These are phyloP conservation scores for Mesaphorura yosii DNA, from an alignment of 1,140 invertebrate genomes.

Conservation along the genomic window DNA sequence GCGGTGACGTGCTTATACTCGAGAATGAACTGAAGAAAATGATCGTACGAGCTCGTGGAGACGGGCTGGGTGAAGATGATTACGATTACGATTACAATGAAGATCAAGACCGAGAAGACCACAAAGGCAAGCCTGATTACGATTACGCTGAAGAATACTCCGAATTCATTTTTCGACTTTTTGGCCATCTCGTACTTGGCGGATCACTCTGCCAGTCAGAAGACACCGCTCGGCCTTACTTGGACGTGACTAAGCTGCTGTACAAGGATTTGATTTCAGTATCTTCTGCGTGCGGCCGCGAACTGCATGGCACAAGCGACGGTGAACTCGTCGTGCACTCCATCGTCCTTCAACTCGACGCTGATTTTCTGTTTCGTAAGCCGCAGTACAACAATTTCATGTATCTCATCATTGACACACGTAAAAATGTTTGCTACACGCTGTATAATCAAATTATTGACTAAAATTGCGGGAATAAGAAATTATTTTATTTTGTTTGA, in stretches of 20 bases:
- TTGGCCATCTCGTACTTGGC: constrained; percentile 48
- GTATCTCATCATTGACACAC: constrained; percentile 20
- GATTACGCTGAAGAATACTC: constrained; percentile 41
- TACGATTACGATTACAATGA: too few species aligned
- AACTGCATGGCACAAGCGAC: too few species aligned
- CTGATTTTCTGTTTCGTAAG: constrained; percentile 4
- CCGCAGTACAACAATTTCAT: constrained; percentile 25
- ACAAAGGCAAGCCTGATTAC: too few species aligned
- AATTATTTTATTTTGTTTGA: too few species aligned
- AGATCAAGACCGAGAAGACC: too few species aligned
- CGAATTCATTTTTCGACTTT: constrained; percentile 49
- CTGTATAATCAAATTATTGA: constrained; percentile 23
- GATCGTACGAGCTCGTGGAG: too few species aligned
- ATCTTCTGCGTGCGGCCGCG: background rate
- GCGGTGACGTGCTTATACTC: too few species aligned
- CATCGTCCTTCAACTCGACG: constrained; percentile 14
- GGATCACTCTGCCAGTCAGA: constrained; percentile 52
- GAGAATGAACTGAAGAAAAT: too few species aligned
- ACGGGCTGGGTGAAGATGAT: too few species aligned
- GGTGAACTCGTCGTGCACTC: constrained; percentile 6
- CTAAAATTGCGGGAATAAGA: background rate
- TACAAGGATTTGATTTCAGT: constrained; percentile 48
- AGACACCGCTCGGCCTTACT: constrained; percentile 46
- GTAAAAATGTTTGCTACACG: constrained; percentile 13
- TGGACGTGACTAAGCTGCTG: constrained; percentile 43